phyloP scores from a whole-genome alignment of 2,888 invertebrate genomes.

The Spatulosminthurus flaviceps region DNA sequence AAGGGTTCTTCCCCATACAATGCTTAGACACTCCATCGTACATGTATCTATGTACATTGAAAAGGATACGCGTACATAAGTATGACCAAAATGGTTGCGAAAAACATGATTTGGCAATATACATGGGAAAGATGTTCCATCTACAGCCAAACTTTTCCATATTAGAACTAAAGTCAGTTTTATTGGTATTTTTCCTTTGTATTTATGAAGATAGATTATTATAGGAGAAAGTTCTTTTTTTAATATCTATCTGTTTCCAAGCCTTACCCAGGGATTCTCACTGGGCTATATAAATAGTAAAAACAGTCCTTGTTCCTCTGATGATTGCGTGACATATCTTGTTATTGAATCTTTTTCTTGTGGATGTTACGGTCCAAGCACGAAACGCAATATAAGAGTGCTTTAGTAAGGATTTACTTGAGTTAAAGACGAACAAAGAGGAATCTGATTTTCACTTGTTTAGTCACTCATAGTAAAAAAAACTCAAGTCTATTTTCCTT shows the following conservation, averaged over 20 bases:
- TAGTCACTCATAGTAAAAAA: too few species aligned
- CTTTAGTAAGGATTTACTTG: neutral
- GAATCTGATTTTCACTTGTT: neutral
- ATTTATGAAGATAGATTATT: too few species aligned
- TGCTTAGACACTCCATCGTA: too few species aligned
- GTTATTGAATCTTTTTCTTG: constrained; percentile 13
- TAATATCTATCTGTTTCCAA: neutral
- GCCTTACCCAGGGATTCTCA: too few species aligned
- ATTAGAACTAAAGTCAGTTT: neutral
- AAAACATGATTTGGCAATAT: too few species aligned
- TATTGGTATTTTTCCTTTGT: neutral
- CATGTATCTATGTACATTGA: neutral
- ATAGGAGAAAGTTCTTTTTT: neutral
- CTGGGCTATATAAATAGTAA: neutral
- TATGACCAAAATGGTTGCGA: neutral
- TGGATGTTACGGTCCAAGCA: neutral
- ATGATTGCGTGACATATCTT: constrained; percentile 12
- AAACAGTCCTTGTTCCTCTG: neutral
- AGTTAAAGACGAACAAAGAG: neutral
- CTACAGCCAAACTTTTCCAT: too few species aligned
- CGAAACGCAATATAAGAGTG: too few species aligned
- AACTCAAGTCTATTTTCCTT: too few species aligned
- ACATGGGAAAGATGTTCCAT: too few species aligned
- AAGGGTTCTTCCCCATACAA: too few species aligned
- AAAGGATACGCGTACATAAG: neutral